Conservation (phyloP, 2,888 invertebrate genomes). For the Entomobrya proxima region DNA sequence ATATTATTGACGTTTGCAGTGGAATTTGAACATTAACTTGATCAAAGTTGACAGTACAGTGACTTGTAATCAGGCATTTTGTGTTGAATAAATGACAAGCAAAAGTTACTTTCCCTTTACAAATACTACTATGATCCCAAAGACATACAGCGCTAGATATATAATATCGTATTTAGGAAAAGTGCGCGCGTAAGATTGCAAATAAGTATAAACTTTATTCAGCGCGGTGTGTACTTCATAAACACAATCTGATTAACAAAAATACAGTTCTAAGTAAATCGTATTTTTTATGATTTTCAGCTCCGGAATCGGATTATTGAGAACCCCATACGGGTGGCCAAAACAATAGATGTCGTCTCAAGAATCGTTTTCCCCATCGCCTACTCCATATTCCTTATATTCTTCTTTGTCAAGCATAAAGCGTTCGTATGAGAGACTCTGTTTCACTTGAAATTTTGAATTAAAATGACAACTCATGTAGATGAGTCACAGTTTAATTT, state of each 20-base stretch:
- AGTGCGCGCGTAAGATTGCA: too few species aligned
- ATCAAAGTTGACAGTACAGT: too few species aligned
- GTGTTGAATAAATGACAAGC: too few species aligned
- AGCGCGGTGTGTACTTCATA: too few species aligned
- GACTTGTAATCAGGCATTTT: too few species aligned
- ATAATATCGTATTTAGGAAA: too few species aligned
- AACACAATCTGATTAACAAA: neutral
- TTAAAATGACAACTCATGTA: constrained; percentile 58
- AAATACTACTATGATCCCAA: too few species aligned
- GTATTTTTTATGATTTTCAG: constrained; percentile 47
- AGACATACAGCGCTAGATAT: too few species aligned
- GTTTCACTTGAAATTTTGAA: constrained; percentile 73
- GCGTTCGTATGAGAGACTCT: constrained; percentile 80
- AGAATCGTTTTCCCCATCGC: constrained; percentile 95
- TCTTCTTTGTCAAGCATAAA: constrained; percentile 96
- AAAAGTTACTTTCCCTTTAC: too few species aligned
- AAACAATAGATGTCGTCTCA: constrained; percentile 85
- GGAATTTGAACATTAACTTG: too few species aligned
- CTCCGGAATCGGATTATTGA: constrained; percentile 73
- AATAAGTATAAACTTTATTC: too few species aligned
- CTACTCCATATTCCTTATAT: constrained; percentile 94
- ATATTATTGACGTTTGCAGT: too few species aligned
- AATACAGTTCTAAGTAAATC: neutral
- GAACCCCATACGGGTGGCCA: constrained; percentile 94
- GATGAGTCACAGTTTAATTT: constrained; percentile 67